phyloP scores from a whole-genome alignment of 2,888 invertebrate species.

The Stomorhina lunata region DNA sequence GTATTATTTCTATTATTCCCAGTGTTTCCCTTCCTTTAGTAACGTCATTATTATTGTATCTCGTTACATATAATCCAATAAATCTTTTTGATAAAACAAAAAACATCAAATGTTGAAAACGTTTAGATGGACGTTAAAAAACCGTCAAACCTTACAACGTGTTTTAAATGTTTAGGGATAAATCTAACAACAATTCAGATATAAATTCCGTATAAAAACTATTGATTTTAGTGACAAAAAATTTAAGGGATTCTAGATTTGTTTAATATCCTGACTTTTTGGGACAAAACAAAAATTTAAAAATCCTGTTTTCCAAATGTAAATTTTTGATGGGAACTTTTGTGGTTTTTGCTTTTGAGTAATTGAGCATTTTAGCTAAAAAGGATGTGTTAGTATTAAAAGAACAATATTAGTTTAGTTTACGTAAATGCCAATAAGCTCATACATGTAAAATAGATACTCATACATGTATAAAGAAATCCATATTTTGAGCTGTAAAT shows the following conservation, averaged over 20 bases:
- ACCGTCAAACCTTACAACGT: background rate
- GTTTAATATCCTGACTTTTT: background rate
- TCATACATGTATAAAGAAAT: background rate
- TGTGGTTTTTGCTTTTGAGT: background rate
- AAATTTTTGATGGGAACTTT: background rate
- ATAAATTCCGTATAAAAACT: too few species aligned
- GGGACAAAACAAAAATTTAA: too few species aligned
- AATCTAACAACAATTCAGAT: too few species aligned
- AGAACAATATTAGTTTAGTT: conserved; percentile 39
- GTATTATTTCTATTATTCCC: too few species aligned
- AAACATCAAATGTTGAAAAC: background rate
- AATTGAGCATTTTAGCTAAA: conserved; percentile 44
- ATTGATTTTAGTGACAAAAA: too few species aligned
- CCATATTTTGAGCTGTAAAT: conserved; percentile 2
- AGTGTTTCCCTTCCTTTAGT: too few species aligned
- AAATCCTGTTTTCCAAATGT: background rate
- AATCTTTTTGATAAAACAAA: conserved; percentile 2
- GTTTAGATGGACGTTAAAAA: background rate
- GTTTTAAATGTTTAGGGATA: conserved; percentile 5
- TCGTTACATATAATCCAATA: conserved; percentile 11
- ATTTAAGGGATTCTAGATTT: too few species aligned
- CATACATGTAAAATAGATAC: background rate
- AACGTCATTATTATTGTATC: conserved; percentile 15
- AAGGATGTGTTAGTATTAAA: background rate
- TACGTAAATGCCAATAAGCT: background rate